These are phyloP conservation scores for Scaptomyza graminum DNA, from an alignment of 1,140 invertebrate genomes.

Conservation along the genomic window DNA sequence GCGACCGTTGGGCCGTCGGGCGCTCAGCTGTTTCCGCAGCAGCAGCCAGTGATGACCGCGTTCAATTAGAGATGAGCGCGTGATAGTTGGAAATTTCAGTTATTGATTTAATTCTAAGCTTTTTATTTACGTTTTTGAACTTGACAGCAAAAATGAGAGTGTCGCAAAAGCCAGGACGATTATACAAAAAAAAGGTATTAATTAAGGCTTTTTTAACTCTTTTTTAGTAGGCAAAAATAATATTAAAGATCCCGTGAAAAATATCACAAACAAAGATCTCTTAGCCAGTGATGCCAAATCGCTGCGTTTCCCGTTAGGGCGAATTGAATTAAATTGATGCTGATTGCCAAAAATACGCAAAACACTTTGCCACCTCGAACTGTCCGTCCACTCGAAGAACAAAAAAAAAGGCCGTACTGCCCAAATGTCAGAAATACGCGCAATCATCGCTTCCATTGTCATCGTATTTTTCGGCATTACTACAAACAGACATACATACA, in stretches of 20 bases:
- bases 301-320: constrained; percentile 42
- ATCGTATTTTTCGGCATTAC: constrained; percentile 29
- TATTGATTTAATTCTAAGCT: neutral
- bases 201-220: too few species aligned
- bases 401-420: neutral
- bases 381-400: neutral
- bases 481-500: too few species aligned
- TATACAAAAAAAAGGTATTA: too few species aligned
- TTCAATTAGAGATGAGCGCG: constrained; percentile 27
- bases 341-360: constrained; percentile 64
- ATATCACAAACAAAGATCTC: neutral
- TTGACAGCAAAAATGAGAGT: too few species aligned
- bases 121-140: too few species aligned
- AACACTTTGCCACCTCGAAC: constrained; percentile 16
- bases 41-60: constrained; percentile 24
- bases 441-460: constrained; percentile 31
- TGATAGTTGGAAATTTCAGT: constrained; percentile 1
- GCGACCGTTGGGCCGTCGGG: constrained; percentile 25
- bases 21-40: constrained; percentile 33
- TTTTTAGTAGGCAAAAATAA: too few species aligned
- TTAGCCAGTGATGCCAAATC: constrained; percentile 50
- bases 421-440: constrained; percentile 18
- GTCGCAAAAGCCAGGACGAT: too few species aligned
- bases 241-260: too few species aligned
- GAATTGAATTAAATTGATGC: constrained; percentile 69